phyloP scores from a whole-genome alignment of 1,140 invertebrate species.

The Zaprionus ghesquierei region DNA sequence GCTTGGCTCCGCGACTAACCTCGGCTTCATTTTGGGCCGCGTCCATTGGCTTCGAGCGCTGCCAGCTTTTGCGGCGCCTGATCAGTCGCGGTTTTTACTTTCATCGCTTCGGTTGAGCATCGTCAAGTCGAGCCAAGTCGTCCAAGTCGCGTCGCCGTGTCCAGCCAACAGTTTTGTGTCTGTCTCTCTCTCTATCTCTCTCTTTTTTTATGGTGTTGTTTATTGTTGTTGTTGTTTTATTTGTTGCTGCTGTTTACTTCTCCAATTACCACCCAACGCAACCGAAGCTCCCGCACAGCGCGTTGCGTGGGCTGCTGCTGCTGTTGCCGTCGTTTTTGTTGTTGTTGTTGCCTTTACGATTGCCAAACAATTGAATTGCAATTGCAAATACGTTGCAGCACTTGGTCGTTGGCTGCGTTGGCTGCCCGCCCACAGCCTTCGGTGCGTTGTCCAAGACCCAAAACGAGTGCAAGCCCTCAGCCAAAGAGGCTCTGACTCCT shows the following conservation, averaged over 20 bases:
- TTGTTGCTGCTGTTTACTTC: slow-evolving; percentile 46
- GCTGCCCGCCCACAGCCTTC: neutral
- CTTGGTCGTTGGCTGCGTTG: neutral
- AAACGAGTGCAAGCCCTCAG: neutral
- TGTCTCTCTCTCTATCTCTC: slow-evolving; percentile 3
- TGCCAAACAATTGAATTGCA: slow-evolving; percentile 51
- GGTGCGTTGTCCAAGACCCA: neutral
- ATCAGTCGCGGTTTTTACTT: slow-evolving; percentile 83
- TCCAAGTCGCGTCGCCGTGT: slow-evolving; percentile 23
- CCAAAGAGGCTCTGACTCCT: neutral
- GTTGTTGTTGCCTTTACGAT: slow-evolving; percentile 17
- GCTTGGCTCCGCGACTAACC: slow-evolving; percentile 9
- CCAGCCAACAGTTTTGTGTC: slow-evolving; percentile 32
- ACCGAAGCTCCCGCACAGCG: slow-evolving; percentile 1
- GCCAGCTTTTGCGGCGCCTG: slow-evolving; percentile 60
- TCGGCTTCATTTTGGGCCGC: slow-evolving; percentile 30
- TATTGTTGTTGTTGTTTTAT: slow-evolving; percentile 33
- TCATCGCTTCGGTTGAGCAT: slow-evolving; percentile 74
- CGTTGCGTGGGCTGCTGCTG: slow-evolving; percentile 25
- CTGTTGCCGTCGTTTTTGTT: slow-evolving; percentile 20
- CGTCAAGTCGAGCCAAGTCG: slow-evolving; percentile 15
- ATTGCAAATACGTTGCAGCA: slow-evolving; percentile 46
- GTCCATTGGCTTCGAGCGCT: slow-evolving; percentile 60
- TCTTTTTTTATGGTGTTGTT: slow-evolving; percentile 29
- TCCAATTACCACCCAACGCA: slow-evolving; percentile 58